Evolutionary conservation across 2,888 invertebrate species (phyloP).

Genomic region (Herminia tarsipennalis): DNA sequence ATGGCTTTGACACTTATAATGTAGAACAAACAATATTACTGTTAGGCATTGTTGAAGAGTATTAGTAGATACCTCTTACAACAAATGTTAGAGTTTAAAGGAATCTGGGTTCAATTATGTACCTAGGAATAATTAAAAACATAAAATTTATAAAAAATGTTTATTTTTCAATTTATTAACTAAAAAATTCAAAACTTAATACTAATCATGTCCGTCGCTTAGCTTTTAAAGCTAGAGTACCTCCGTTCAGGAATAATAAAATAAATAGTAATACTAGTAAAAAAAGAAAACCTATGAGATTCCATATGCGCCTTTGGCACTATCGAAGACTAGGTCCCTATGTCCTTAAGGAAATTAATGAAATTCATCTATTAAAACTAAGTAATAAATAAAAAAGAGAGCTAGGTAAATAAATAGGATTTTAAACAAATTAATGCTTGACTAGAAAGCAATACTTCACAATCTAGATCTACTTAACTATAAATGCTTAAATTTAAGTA

Average conservation of each 20-base stretch:
- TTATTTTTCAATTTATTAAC: slow-evolving; percentile 52
- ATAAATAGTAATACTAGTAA: slow-evolving; percentile 45
- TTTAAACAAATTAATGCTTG: slow-evolving; percentile 25
- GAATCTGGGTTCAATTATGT: too few species aligned
- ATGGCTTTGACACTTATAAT: too few species aligned
- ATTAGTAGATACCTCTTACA: too few species aligned
- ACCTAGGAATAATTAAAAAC: neutral
- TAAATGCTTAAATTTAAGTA: slow-evolving; percentile 43
- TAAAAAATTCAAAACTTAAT: slow-evolving; percentile 52
- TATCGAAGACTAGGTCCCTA: slow-evolving; percentile 66
- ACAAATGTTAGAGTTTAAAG: too few species aligned
- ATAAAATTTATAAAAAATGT: slow-evolving; percentile 44
- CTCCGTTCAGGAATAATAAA: slow-evolving; percentile 48
- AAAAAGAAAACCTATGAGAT: slow-evolving; percentile 69
- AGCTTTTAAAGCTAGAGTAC: slow-evolving; percentile 70
- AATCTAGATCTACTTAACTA: slow-evolving; percentile 42
- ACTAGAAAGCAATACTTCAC: slow-evolving; percentile 62
- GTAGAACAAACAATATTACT: too few species aligned
- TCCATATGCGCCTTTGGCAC: slow-evolving; percentile 79
- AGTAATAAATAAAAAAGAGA: slow-evolving; percentile 51
- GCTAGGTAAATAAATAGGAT: slow-evolving; percentile 47
- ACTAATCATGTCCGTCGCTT: slow-evolving; percentile 67
- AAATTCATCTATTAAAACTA: slow-evolving; percentile 27
- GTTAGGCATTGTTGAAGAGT: too few species aligned
- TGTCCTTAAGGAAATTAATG: slow-evolving; percentile 33